These are phyloP conservation scores for Acleris literana DNA, from an alignment of 2,888 invertebrate species.

Conservation along the genomic window DNA sequence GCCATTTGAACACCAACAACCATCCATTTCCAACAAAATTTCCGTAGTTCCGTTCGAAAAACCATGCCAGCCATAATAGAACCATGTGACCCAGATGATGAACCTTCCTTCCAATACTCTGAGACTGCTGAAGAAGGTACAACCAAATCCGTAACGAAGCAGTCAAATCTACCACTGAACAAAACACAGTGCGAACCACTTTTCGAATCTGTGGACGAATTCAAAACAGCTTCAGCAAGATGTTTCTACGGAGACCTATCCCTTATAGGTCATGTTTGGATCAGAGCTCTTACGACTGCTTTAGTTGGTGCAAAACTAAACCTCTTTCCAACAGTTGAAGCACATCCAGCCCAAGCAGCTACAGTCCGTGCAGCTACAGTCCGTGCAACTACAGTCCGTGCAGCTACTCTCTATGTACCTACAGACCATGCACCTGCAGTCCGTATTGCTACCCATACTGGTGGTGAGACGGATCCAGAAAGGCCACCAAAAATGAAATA, in stretches of 20 bases:
- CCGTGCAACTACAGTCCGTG: no score
- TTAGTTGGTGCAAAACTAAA: slow-evolving; percentile 4
- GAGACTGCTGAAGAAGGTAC: no score
- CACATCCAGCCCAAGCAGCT: not conserved
- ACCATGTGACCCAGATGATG: no score
- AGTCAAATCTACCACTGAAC: not conserved
- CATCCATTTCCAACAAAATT: no score
- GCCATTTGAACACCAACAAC: no score
- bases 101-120: no score
- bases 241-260: slow-evolving; percentile 6
- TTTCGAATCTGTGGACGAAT: not conserved
- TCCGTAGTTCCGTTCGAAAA: no score
- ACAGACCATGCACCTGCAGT: no score
- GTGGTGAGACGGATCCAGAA: not conserved
- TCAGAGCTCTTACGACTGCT: not conserved
- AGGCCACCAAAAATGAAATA: slow-evolving; percentile 24
- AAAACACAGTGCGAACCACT: not conserved
- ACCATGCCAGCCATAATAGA: no score
- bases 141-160: no score
- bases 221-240: not conserved
- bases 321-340: not conserved
- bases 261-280: slow-evolving; percentile 12
- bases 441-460: no score
- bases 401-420: no score
- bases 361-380: not conserved